Conservation (phyloP, 2,797 vertebrate species). For the Gymnopithys bicolor region DNA sequence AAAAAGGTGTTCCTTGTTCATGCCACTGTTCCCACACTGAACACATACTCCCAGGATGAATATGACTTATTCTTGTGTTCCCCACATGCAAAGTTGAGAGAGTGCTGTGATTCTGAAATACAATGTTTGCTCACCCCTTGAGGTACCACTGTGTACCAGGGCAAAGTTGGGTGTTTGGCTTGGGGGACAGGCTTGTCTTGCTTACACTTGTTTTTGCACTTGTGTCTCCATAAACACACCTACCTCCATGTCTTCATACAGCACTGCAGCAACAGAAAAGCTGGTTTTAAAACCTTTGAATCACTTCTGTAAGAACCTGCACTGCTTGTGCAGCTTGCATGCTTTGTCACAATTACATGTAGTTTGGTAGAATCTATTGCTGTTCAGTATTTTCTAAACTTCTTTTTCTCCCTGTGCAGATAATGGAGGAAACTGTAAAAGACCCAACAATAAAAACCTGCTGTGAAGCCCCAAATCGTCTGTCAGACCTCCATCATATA, state of each 20-base stretch:
- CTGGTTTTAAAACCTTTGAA: not conserved
- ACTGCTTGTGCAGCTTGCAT: not conserved
- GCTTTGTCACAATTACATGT: not conserved
- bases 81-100: not conserved
- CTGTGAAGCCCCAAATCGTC: slow-evolving; percentile 87
- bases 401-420: slow-evolving; percentile 72
- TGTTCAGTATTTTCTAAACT: not conserved
- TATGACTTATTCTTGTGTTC: not conserved
- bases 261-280: not conserved
- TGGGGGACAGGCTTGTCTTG: not conserved
- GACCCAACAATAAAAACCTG: slow-evolving; percentile 86
- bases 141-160: not conserved
- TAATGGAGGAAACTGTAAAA: slow-evolving; percentile 88
- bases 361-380: not conserved
- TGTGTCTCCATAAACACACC: not conserved
- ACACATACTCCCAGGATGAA: not conserved
- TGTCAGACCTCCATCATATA: slow-evolving; percentile 84
- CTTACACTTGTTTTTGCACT: not conserved
- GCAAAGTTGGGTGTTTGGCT: not conserved
- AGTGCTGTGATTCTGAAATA: not conserved
- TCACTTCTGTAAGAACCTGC: not conserved
- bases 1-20: not conserved
- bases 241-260: not conserved
- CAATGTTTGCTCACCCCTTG: not conserved
- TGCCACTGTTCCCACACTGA: not conserved